Conservation (phyloP, 2,797 vertebrate species). For the Heterohyrax brucei region DNA sequence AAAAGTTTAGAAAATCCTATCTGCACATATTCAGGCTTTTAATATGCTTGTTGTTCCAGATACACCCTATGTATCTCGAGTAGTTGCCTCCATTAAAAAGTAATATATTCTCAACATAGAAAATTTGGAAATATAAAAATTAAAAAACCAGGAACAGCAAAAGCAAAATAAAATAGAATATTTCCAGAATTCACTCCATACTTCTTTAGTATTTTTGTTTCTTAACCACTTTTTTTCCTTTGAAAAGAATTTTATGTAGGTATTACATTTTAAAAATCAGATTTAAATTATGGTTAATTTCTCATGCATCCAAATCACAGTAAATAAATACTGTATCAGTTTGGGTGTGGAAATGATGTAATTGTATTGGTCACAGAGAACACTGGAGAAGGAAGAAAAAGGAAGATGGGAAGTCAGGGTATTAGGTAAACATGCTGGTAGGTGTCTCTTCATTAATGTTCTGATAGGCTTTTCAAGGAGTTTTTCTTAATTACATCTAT, state of each 20-base stretch:
- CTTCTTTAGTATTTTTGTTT: neutral
- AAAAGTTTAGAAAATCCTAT: constrained; percentile 64
- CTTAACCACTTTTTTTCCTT: neutral
- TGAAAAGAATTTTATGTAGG: neutral
- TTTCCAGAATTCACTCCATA: neutral
- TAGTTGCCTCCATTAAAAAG: neutral
- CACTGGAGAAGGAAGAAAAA: neutral
- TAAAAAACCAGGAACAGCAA: neutral
- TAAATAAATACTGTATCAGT: neutral
- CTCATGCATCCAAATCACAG: neutral
- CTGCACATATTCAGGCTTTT: neutral
- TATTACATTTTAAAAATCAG: neutral
- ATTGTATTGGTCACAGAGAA: neutral
- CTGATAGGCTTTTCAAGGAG: neutral
- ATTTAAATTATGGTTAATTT: neutral
- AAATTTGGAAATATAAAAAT: neutral
- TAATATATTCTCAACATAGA: neutral
- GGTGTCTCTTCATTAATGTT: neutral
- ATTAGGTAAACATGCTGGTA: neutral
- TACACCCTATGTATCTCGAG: neutral
- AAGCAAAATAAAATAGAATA: neutral
- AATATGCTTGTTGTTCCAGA: neutral
- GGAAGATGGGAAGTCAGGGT: neutral
- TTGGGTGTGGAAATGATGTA: neutral
- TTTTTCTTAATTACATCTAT: constrained; percentile 39